phyloP scores from a whole-genome alignment of 2,113 vertebrate genomes.

The Oncorhynchus keta region DNA sequence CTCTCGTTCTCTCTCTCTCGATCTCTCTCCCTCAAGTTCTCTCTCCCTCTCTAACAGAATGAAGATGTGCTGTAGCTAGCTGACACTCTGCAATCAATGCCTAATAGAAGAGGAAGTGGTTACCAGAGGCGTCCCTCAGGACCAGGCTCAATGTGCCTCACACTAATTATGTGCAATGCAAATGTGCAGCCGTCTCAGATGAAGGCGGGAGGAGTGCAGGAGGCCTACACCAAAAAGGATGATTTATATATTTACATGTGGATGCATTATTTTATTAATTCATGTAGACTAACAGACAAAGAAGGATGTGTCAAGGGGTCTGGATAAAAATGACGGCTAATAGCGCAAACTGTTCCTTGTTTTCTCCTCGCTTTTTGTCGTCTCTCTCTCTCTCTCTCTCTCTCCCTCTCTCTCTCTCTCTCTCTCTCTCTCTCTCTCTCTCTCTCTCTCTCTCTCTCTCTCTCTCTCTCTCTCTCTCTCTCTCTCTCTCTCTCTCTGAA shows the following conservation, averaged over 20 bases:
- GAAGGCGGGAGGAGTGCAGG: conserved; percentile 62
- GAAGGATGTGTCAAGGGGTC: conserved; percentile 27
- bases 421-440: not conserved
- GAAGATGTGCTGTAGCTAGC: conserved; percentile 87
- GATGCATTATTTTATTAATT: conserved; percentile 64
- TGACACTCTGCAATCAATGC: conserved; percentile 96
- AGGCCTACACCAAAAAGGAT: conserved; percentile 20
- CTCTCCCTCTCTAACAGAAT: conserved; percentile 76
- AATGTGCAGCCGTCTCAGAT: conserved; percentile 81
- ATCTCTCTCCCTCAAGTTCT: not conserved
- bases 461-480: too few relatives aligned
- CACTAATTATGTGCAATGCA: conserved; percentile 95
- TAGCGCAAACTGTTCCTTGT: conserved; percentile 23
- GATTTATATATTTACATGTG: conserved; percentile 51
- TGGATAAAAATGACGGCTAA: conserved; percentile 51
- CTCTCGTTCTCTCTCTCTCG: too few relatives aligned
- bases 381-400: not conserved
- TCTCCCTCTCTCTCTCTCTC: not conserved
- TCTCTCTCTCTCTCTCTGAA: not conserved
- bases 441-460: not conserved
- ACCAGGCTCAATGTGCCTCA: conserved; percentile 84
- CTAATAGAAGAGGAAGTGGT: conserved; percentile 90
- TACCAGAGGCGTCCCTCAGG: conserved; percentile 89
- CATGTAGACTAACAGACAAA: conserved; percentile 34
- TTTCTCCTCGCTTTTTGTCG: not conserved